Conservation (phyloP, 1,140 invertebrate species). For the Asbolus verrucosus region DNA sequence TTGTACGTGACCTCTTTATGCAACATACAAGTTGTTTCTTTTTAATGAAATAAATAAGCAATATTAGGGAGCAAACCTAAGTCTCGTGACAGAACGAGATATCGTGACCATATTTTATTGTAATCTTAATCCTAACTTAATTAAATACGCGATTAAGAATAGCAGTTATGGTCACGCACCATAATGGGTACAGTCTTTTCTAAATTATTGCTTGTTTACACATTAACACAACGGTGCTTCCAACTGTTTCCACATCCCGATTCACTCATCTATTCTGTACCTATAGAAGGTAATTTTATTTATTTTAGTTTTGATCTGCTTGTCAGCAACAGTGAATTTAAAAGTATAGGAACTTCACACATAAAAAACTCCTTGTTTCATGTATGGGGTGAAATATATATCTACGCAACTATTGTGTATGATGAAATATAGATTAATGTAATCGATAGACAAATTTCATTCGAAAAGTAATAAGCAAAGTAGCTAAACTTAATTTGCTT, state of each 20-base stretch:
- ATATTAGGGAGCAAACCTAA: slow-evolving; percentile 31
- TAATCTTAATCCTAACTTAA: slow-evolving; percentile 63
- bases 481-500: slow-evolving; percentile 32
- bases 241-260: not conserved
- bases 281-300: no score
- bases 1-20: slow-evolving; percentile 29
- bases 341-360: no score
- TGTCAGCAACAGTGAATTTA: no score
- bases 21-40: slow-evolving; percentile 36
- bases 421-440: slow-evolving; percentile 14
- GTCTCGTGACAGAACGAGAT: slow-evolving; percentile 54
- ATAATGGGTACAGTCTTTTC: slow-evolving; percentile 42
- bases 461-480: slow-evolving; percentile 40
- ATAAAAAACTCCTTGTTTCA: no score
- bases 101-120: slow-evolving; percentile 60
- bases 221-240: slow-evolving; percentile 22
- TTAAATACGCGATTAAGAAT: slow-evolving; percentile 60
- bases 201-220: slow-evolving; percentile 46
- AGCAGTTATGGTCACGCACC: slow-evolving; percentile 56
- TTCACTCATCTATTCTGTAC: not conserved
- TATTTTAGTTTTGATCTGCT: no score
- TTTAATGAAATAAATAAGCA: slow-evolving; percentile 39
- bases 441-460: slow-evolving; percentile 1
- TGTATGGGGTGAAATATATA: no score
- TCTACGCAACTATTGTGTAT: not conserved